Conservation (phyloP, 37 sponge, comb jelly and placozoan species). For the Sycon ciliatum region DNA sequence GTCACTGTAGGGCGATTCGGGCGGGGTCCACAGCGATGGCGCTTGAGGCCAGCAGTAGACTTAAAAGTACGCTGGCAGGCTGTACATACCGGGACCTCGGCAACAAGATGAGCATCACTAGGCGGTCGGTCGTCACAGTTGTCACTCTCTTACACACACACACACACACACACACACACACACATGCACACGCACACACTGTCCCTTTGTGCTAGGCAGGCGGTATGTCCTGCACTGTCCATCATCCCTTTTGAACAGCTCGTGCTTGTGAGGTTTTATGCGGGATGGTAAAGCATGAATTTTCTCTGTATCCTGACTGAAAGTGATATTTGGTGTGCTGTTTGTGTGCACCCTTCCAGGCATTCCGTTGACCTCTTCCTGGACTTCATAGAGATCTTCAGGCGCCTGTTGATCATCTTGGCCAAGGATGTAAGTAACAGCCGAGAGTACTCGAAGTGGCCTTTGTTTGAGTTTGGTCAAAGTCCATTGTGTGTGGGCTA, state of each 20-base stretch:
- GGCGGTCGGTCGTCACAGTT: too few relatives aligned
- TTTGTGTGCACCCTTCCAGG: constrained; percentile 41
- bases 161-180: neutral
- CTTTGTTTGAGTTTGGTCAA: too few relatives aligned
- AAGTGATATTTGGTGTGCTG: neutral
- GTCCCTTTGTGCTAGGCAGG: neutral
- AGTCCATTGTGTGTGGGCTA: too few relatives aligned
- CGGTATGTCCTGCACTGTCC: too few relatives aligned
- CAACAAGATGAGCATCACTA: too few relatives aligned
- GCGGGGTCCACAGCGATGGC: too few relatives aligned
- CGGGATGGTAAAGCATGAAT: neutral
- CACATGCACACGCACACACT: neutral
- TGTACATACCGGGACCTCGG: too few relatives aligned
- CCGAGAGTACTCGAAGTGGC: too few relatives aligned
- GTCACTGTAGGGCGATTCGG: too few relatives aligned
- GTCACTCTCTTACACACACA: neutral
- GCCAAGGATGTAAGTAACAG: constrained; percentile 84
- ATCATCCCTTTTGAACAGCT: neutral
- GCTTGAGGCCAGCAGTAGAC: too few relatives aligned
- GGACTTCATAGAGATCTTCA: constrained; percentile 88
- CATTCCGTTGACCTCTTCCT: constrained; percentile 95
- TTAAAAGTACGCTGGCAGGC: too few relatives aligned
- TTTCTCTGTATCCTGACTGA: neutral
- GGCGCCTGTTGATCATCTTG: constrained; percentile 77
- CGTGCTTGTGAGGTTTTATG: neutral